phyloP scores from a whole-genome alignment of 2,888 invertebrate species.

The Pterostichus niger region DNA sequence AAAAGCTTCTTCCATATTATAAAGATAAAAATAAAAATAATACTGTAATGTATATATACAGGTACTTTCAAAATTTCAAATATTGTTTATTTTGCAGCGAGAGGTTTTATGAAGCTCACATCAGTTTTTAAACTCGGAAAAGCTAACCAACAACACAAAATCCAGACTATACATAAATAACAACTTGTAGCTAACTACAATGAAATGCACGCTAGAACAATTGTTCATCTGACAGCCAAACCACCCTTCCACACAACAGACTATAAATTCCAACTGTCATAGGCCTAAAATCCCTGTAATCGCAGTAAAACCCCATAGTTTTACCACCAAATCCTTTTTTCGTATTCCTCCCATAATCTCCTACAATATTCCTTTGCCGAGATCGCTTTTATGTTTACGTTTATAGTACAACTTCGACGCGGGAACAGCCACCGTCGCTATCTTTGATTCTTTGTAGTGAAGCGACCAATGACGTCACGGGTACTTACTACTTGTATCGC shows the following conservation, averaged over 20 bases:
- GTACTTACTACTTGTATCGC: neutral
- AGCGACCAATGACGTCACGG: neutral
- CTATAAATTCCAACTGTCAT: neutral
- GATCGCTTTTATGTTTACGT: constrained; percentile 30
- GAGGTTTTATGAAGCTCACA: too few relatives aligned
- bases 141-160: too few relatives aligned
- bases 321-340: constrained; percentile 46
- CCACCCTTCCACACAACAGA: neutral
- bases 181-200: constrained; percentile 33
- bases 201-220: constrained; percentile 15
- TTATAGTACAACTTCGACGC: neutral
- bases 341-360: constrained; percentile 38
- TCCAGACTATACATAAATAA: neutral
- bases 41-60: too few relatives aligned
- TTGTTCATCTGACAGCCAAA: constrained; percentile 28
- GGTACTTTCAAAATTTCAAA: too few relatives aligned
- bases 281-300: constrained; percentile 15
- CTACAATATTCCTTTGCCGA: neutral
- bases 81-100: too few relatives aligned
- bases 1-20: too few relatives aligned
- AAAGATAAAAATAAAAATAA: too few relatives aligned
- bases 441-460: constrained; percentile 9
- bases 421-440: neutral
- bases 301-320: constrained; percentile 42
- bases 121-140: too few relatives aligned